Base-by-base conservation (phyloP, 1,140 invertebrate species). In the Cotesia typhae region DNA sequence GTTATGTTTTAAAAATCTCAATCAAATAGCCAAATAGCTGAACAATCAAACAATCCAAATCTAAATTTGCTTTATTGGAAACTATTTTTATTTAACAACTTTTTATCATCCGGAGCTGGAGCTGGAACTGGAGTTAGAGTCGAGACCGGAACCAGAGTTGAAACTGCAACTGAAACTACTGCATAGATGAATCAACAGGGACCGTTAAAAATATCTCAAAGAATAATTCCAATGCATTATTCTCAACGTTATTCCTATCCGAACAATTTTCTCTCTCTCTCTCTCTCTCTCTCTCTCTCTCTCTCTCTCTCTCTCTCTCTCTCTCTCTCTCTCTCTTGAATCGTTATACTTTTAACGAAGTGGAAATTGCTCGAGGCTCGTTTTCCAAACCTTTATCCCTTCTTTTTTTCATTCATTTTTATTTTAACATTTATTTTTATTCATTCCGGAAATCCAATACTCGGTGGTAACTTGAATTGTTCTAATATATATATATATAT, bases 351-450 rank as follows among this genome's bases (percentile, higher is more conserved):
- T 59, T 37, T 72, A 66, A 72, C 70, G 70, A 72, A 72, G 61
- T 72, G 61, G 70, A 72, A 72, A 72, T 72, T 72, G 61, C 52
- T 67, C 36, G 35, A 52, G 51, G 52, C 10, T 53, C 38, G 67
- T 70, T 59, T 70, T 60, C 67, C 52, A 38, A 12, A 20, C n/a
- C 28, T 10, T 53, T 36, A 67, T 55, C 67, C n/a, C 4, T 9
- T 55, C 37, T 12, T n/a, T 57, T 35, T 64, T 57, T 9, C 6
- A 20, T 20, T 28, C 28, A 28, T 28, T 28, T 28, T 28, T 1
- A 1, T 28, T 55, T n/a, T 20, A 55, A 20, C 53, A 55, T n/a
- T 20, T 55, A 14, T 55, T 74, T 53, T 70, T 65, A 71, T 67
- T 71, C 51, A 35, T 35, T 20, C 20, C n/a, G 17, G n/a, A 55